Evolutionary conservation across 2,113 vertebrate genomes (phyloP).

Genomic region (Zosterops hypoxanthus): DNA sequence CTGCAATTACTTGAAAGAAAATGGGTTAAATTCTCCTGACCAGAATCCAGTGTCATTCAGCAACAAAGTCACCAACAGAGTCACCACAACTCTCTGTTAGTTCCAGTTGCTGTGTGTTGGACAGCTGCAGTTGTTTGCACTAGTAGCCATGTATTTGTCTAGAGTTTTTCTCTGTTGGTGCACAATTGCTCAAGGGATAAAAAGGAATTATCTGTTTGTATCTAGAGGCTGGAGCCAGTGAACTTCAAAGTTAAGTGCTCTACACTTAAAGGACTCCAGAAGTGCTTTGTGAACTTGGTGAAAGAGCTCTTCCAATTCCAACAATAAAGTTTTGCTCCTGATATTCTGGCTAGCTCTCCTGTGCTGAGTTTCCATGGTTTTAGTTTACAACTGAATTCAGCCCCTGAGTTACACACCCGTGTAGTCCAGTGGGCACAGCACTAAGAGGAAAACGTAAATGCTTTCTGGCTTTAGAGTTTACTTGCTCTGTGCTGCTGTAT

Average conservation of each 20-base stretch:
- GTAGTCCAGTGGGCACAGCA: not conserved
- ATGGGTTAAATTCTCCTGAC: not conserved
- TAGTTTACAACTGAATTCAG: not conserved
- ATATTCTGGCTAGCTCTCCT: not conserved
- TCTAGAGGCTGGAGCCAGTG: not conserved
- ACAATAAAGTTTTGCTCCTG: not conserved
- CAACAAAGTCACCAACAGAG: not conserved
- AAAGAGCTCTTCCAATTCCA: slow-evolving; percentile 32
- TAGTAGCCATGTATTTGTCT: not conserved
- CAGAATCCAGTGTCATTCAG: not conserved
- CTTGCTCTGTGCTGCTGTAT: not conserved
- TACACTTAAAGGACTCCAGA: not conserved
- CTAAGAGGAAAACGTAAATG: not conserved
- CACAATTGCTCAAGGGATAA: not conserved
- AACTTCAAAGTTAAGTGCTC: not conserved
- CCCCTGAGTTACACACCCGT: not conserved
- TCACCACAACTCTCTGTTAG: not conserved
- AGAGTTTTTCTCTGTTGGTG: not conserved
- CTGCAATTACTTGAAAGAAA: not conserved
- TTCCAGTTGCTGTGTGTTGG: not conserved
- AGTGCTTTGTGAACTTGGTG: not conserved
- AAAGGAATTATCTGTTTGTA: not conserved
- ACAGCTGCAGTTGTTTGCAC: not conserved
- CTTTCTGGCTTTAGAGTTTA: not conserved
- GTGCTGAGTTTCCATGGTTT: not conserved